Base-by-base conservation (phyloP, 2,797 vertebrate species). In the Rhinogobio ventralis region DNA sequence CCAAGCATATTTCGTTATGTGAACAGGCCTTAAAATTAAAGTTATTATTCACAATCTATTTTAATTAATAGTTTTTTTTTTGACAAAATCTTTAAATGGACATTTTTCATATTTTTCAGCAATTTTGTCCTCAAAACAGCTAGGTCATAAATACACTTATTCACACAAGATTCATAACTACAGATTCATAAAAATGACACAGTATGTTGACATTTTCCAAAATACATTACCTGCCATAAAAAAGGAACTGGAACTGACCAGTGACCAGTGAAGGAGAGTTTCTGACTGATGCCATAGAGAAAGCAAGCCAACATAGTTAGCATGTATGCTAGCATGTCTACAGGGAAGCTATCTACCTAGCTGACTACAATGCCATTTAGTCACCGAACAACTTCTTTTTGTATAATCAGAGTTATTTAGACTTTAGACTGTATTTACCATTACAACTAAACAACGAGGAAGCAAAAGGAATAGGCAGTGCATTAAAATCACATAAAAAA, bases 281-380 rank as follows among this genome's bases (percentile, higher is more conserved):
- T 69, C 75, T 72, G 78, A 87, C 60, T 81, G 77, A 83, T 67
- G 72, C 79, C 72, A 42, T 42, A 72, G 64, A 67, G 60, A 62
- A 80, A 67, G 69, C 55, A 9, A 42, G 45, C 42, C 28, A 76
- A 69, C 53, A 76, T 6, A 3, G 60, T 30, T 30, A 17, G 25
- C 14, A 64, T 64, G 25, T 64, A 64, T 64, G 57, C 57, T 60
- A 60, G 57, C n/a, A 60, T 60, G 57, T 60, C 10, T 25, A 60
- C 10, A 60, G 55, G 10, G 4, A 13, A 25, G 10, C n/a, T 20
- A 51, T 51, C 17, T 51, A 20, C 6, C 19, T 5, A 25, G 11
- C 5, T 28, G n/a, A 25, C 2, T 62, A 62, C 11, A 14, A 28
- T 60, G 5, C 25, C n/a, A 28, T 17, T 64, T 62, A 62, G 60